Percentiles rank a stretch among this genome's conserved stretches.
These are phyloP conservation scores for Lithodes maja DNA, from an alignment of 2,888 invertebrate species.

Conservation along the genomic window DNA sequence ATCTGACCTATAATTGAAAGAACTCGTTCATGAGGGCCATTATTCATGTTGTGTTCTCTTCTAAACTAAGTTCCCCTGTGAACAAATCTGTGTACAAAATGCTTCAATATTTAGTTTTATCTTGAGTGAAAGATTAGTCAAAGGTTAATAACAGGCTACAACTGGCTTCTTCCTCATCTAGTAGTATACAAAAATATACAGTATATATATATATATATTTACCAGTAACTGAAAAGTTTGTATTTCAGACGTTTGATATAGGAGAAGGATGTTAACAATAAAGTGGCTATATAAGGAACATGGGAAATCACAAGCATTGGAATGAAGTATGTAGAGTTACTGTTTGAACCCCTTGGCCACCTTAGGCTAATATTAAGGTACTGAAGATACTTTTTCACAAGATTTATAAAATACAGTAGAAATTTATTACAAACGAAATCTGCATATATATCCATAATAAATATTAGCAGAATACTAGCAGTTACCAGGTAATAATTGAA, in stretches of 20 bases:
- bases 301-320: slow-evolving; percentile 21
- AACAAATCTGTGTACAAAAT: not conserved
- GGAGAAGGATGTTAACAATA: not conserved
- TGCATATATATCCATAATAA: too few species aligned
- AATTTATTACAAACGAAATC: too few species aligned
- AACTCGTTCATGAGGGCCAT: too few species aligned
- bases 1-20: too few species aligned
- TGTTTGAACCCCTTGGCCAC: not conserved
- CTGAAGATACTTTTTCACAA: too few species aligned
- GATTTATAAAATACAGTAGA: too few species aligned
- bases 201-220: not conserved
- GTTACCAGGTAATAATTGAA: too few species aligned
- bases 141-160: slow-evolving; percentile 2
- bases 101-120: not conserved
- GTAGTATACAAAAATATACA: slow-evolving; percentile 10
- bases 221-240: slow-evolving; percentile 6
- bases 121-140: not conserved
- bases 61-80: too few species aligned
- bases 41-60: too few species aligned
- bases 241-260: not conserved
- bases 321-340: slow-evolving; percentile 13
- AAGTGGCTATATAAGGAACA: not conserved
- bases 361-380: not conserved
- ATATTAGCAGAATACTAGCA: too few species aligned
- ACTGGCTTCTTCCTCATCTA: not conserved